These are phyloP conservation scores for Calypte anna DNA, from an alignment of 2,113 vertebrate species.

Conservation along the genomic window DNA sequence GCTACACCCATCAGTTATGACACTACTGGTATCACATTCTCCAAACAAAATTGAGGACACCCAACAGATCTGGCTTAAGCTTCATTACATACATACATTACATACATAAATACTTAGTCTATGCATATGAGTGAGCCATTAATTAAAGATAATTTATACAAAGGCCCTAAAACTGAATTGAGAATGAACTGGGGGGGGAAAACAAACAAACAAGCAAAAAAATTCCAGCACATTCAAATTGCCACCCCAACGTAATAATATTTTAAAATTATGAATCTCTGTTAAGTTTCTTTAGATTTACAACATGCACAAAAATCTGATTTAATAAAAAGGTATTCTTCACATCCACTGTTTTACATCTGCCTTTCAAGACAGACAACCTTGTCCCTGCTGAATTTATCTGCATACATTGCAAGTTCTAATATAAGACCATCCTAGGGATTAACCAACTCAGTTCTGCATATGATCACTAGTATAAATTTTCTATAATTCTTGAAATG, in stretches of 20 bases:
- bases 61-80: not conserved
- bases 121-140: not conserved
- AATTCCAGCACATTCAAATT: fast-evolving
- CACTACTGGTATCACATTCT: not conserved
- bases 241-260: fast-evolving
- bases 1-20: not conserved
- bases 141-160: not conserved
- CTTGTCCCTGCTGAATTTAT: not conserved
- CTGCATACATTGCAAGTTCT: not conserved
- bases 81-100: not conserved
- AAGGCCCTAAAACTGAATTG: not conserved
- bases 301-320: not conserved
- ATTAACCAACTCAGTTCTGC: not conserved
- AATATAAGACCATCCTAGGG: not conserved
- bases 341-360: not conserved
- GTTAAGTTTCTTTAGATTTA: not conserved
- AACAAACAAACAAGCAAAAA: not conserved
- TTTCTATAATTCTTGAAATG: not conserved
- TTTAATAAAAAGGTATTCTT: not conserved
- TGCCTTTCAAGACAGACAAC: not conserved
- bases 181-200: not conserved
- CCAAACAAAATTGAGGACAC: not conserved
- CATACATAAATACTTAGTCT: not conserved
- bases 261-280: not conserved
- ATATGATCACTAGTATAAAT: not conserved